These are phyloP conservation scores for Hemiprocne comata DNA, from an alignment of 2,113 vertebrate genomes.

Conservation along the genomic window DNA sequence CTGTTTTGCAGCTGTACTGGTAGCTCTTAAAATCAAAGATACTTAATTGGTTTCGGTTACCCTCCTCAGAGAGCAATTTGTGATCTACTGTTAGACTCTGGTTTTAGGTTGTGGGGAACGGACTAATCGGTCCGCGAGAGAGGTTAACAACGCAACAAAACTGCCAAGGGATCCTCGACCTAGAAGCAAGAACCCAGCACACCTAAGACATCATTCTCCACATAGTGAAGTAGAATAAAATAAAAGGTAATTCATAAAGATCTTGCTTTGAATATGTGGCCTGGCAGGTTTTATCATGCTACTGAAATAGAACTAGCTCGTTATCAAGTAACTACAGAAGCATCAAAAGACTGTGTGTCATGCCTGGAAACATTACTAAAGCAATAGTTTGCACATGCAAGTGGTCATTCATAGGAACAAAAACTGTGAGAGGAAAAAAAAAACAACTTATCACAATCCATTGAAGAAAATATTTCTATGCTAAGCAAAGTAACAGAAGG, in stretches of 20 bases:
- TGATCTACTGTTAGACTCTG: background rate
- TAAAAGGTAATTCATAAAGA: background rate
- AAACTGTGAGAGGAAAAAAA: background rate
- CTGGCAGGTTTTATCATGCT: background rate
- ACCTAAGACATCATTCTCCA: background rate
- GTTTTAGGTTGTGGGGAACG: no score
- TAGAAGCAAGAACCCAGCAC: background rate
- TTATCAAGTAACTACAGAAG: background rate
- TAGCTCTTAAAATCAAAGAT: background rate
- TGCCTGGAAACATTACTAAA: background rate
- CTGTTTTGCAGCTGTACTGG: no score
- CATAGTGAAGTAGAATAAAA: background rate
- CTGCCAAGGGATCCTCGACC: background rate
- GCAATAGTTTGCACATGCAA: background rate
- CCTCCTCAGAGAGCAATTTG: background rate
- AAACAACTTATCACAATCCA: background rate
- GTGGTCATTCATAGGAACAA: background rate
- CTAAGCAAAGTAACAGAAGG: background rate
- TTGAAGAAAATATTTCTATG: background rate
- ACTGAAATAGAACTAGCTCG: background rate
- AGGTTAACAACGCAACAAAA: background rate
- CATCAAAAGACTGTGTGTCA: background rate
- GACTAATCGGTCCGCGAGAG: no score
- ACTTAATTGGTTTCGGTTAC: background rate
- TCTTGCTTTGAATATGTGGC: background rate